Conservation (phyloP, 2,797 vertebrate genomes). For the Sandelia bainsii region DNA sequence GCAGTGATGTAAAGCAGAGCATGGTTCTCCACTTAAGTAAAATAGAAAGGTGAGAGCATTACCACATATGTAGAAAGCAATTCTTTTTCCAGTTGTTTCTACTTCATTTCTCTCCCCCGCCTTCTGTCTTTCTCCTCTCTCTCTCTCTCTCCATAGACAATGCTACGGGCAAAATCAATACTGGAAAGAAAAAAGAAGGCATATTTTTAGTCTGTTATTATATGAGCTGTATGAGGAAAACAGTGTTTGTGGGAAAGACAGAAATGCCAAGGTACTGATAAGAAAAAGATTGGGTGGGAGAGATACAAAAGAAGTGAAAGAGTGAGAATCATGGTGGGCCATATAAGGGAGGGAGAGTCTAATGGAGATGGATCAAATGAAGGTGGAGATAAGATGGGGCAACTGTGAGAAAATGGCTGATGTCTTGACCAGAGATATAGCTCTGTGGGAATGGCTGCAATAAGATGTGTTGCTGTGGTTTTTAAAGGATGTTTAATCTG, state of each 20-base stretch:
- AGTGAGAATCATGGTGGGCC: conserved; percentile 68
- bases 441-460: conserved; percentile 17
- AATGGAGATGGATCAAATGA: conserved; percentile 81
- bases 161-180: conserved; percentile 92
- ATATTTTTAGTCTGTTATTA: conserved; percentile 93
- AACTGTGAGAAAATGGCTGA: conserved; percentile 80
- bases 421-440: conserved; percentile 55
- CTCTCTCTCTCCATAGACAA: conserved; percentile 86
- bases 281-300: conserved; percentile 61
- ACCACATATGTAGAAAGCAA: conserved; percentile 72
- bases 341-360: conserved; percentile 58
- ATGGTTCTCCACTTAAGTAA: conserved; percentile 65
- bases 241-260: conserved; percentile 83
- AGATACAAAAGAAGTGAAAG: conserved; percentile 61
- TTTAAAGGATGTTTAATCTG: conserved; percentile 7
- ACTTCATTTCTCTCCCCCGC: conserved; percentile 74
- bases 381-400: conserved; percentile 79
- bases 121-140: conserved; percentile 73
- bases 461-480: neutral
- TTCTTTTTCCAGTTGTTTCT: conserved; percentile 78
- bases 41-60: conserved; percentile 70
- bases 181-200: conserved; percentile 84
- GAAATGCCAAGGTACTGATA: conserved; percentile 75
- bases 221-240: conserved; percentile 88
- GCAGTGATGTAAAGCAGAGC: conserved; percentile 48